These are phyloP conservation scores for Gryllus longicercus DNA, from an alignment of 2,888 invertebrate species.

Conservation along the genomic window DNA sequence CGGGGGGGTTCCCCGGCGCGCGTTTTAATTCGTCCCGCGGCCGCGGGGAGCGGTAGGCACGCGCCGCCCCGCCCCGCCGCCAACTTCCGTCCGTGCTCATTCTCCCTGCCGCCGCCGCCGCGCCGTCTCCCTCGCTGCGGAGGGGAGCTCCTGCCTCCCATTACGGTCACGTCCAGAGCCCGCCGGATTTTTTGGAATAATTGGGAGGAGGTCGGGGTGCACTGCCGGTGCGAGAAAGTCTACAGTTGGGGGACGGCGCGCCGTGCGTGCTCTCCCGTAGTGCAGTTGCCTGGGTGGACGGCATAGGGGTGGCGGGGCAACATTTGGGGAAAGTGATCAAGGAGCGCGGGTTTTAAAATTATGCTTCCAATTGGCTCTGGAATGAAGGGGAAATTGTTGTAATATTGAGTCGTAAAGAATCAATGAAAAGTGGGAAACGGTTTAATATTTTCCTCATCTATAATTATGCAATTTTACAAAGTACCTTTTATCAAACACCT, in stretches of 20 bases:
- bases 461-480: no score
- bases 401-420: no score
- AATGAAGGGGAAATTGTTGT: no score
- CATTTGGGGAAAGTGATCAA: neutral
- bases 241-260: neutral
- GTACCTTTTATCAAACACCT: no score
- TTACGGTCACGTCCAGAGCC: neutral
- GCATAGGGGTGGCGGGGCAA: neutral
- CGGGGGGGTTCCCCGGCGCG: neutral
- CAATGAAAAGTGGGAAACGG: no score
- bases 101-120: neutral
- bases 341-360: neutral
- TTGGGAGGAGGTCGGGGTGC: neutral
- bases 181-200: slow-evolving; percentile 17
- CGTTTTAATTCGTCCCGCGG: neutral
- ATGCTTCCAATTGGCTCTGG: no score
- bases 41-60: no score
- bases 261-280: neutral
- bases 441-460: no score
- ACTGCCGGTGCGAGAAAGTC: neutral
- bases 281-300: no score
- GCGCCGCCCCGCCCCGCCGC: neutral
- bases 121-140: neutral
- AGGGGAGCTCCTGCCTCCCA: neutral
- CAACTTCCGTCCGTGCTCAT: neutral